These are phyloP conservation scores for Cephalopterus ornatus DNA, from an alignment of 2,113 vertebrate species.

Conservation along the genomic window DNA sequence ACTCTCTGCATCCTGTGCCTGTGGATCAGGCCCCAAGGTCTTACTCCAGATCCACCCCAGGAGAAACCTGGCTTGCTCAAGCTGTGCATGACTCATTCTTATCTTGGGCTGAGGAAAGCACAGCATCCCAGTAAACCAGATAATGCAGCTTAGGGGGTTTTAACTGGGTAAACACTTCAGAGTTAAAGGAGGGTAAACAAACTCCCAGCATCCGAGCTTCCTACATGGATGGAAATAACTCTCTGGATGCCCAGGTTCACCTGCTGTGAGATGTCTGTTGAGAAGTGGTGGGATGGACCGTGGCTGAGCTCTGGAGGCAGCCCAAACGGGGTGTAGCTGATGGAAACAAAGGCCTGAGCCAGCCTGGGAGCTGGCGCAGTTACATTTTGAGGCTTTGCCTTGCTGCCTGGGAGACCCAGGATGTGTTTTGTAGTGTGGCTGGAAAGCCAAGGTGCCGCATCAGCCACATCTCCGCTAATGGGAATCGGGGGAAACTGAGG, in stretches of 20 bases:
- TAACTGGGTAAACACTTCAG: slow-evolving; percentile 51
- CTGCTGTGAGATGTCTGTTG: neutral
- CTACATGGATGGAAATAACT: neutral
- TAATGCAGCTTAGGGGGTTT: slow-evolving; percentile 62
- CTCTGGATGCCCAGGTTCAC: neutral
- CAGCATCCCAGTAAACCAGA: slow-evolving; percentile 43
- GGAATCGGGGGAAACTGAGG: neutral
- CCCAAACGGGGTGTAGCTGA: neutral
- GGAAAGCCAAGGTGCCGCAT: neutral
- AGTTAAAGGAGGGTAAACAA: slow-evolving; percentile 49
- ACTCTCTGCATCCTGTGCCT: neutral
- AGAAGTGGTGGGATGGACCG: neutral
- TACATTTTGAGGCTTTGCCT: neutral
- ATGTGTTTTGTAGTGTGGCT: neutral
- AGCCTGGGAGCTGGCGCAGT: neutral
- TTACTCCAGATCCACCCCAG: neutral
- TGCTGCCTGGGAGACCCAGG: neutral
- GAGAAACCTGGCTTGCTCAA: neutral
- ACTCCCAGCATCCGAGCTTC: slow-evolving; percentile 1
- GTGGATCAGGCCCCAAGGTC: neutral
- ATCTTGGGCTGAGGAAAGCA: slow-evolving; percentile 22
- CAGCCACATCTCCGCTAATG: neutral
- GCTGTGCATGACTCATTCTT: neutral
- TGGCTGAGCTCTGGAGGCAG: neutral
- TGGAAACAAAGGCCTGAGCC: neutral